phyloP scores from a whole-genome alignment of 2,113 vertebrate species.

The Myrmophylax atrothorax region DNA sequence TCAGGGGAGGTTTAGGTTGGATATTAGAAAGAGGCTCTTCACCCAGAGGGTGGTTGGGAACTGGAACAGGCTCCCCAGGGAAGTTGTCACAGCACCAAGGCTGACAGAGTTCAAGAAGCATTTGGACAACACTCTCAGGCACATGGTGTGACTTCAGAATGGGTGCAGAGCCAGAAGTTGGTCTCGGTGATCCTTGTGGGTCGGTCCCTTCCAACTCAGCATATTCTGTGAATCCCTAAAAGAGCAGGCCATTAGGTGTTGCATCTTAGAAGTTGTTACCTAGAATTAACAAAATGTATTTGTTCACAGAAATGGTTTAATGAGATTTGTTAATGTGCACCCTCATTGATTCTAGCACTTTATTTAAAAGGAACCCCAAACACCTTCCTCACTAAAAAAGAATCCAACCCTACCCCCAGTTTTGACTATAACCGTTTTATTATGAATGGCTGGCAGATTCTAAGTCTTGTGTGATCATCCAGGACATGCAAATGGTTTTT shows the following conservation, averaged over 20 bases:
- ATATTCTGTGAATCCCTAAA: not conserved
- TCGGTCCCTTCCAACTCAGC: not conserved
- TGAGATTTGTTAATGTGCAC: not conserved
- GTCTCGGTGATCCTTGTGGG: not conserved
- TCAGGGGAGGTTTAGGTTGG: not conserved
- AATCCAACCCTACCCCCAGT: fast-evolving
- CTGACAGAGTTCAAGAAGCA: not conserved
- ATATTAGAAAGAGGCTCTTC: not conserved
- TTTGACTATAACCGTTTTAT: not conserved
- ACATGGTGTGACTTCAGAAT: not conserved
- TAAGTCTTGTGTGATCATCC: not conserved
- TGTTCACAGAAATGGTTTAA: not conserved
- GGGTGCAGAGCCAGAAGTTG: not conserved
- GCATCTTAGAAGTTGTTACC: not conserved
- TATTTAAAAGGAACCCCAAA: not conserved
- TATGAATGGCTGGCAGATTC: not conserved
- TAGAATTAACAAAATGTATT: not conserved
- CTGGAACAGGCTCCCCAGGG: not conserved
- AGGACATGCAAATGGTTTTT: not conserved
- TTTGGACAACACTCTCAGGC: not conserved
- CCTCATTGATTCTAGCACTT: not conserved
- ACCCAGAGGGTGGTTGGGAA: not conserved
- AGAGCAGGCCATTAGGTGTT: not conserved
- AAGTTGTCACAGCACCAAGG: not conserved
- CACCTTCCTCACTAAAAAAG: not conserved